These are phyloP conservation scores for Folsomia manolachei DNA, from an alignment of 2,888 invertebrate genomes.

Conservation along the genomic window DNA sequence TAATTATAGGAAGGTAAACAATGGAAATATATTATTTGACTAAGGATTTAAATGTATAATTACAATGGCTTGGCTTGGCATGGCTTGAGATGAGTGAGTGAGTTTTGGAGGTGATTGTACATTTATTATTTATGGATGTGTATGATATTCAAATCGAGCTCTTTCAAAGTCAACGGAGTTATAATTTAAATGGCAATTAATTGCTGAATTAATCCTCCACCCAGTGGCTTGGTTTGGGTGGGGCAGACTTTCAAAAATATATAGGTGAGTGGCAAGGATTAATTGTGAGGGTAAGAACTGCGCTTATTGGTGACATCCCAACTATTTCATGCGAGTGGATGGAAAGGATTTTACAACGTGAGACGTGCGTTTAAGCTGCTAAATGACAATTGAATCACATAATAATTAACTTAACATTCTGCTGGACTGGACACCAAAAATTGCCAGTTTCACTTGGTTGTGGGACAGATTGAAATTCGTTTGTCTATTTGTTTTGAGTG, in stretches of 20 bases:
- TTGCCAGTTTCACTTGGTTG: no score
- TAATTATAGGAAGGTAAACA: no score
- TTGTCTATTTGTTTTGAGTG: no score
- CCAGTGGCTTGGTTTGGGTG: neutral
- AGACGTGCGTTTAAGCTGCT: no score
- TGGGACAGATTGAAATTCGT: no score
- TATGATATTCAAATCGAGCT: neutral
- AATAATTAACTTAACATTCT: no score
- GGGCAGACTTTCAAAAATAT: neutral
- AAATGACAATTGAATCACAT: no score
- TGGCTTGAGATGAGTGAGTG: slow-evolving; percentile 3
- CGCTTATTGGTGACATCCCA: no score
- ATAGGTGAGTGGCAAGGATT: neutral
- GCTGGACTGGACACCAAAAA: no score
- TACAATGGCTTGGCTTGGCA: neutral
- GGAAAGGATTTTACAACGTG: neutral
- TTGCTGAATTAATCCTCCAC: neutral
- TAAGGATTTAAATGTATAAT: no score
- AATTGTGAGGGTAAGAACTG: no score
- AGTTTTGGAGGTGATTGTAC: neutral
- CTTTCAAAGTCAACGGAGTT: neutral
- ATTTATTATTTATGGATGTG: neutral
- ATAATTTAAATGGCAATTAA: neutral
- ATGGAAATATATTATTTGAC: no score
- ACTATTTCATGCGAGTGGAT: neutral